phyloP scores from a whole-genome alignment of 2,797 vertebrate species.

The Squalus acanthias region DNA sequence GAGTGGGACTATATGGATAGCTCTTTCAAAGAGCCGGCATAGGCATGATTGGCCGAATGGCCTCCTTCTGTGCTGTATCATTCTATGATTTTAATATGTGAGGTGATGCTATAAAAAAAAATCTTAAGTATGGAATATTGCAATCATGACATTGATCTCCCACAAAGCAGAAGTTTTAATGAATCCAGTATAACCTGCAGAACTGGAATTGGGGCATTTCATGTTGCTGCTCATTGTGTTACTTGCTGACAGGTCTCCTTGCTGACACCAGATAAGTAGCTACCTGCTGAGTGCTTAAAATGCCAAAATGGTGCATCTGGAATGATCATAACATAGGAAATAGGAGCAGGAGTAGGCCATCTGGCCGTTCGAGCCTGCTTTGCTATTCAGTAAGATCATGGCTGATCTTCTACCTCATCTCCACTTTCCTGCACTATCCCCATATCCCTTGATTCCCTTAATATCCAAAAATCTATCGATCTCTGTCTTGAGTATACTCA shows the following conservation, averaged over 20 bases:
- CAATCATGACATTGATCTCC: neutral
- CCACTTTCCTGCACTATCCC: too few species aligned
- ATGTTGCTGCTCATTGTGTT: neutral
- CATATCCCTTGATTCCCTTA: too few species aligned
- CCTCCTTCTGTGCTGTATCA: too few species aligned
- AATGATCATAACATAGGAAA: neutral
- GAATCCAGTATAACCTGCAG: neutral
- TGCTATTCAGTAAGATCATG: too few species aligned
- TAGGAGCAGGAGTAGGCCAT: too few species aligned
- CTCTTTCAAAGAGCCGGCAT: too few species aligned
- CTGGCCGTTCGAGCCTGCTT: too few species aligned
- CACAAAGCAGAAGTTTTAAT: neutral
- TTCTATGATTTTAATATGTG: neutral
- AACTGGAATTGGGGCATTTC: neutral
- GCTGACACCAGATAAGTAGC: neutral
- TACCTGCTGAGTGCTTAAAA: neutral
- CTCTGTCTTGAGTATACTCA: too few species aligned
- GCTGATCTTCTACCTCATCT: too few species aligned
- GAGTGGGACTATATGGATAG: too few species aligned
- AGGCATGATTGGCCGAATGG: too few species aligned
- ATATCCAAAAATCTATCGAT: too few species aligned
- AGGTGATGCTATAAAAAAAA: neutral
- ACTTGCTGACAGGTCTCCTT: neutral
- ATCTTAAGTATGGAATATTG: neutral
- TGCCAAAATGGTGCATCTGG: neutral